Percentiles rank a stretch among this genome's conserved stretches.
These are phyloP conservation scores for Xiphydria camelus DNA, from an alignment of 2,888 invertebrate genomes.

Conservation along the genomic window DNA sequence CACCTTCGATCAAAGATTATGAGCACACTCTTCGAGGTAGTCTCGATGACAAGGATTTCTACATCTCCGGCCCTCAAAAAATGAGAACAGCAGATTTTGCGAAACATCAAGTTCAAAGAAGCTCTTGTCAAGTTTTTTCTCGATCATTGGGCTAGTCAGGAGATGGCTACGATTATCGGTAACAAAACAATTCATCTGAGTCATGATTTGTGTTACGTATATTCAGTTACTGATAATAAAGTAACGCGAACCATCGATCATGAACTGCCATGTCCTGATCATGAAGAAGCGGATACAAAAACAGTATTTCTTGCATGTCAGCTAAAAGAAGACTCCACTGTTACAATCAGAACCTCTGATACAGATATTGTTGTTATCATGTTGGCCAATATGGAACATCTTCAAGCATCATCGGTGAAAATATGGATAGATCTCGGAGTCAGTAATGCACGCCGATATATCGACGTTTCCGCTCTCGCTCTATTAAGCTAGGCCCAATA, in stretches of 20 bases:
- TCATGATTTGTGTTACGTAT: conserved; percentile 24
- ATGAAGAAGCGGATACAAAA: conserved; percentile 35
- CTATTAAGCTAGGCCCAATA: conserved; percentile 6
- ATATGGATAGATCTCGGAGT: conserved; percentile 17
- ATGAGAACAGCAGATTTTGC: conserved; percentile 17
- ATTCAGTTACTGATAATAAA: conserved; percentile 14
- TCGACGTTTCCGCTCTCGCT: conserved; percentile 10
- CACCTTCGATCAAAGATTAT: conserved; percentile 23
- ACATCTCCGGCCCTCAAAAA: conserved; percentile 19
- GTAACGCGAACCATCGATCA: conserved; percentile 17
- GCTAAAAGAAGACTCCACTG: conserved; percentile 15
- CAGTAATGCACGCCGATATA: conserved; percentile 10
- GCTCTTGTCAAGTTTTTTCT: conserved; percentile 37
- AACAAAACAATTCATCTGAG: conserved; percentile 30
- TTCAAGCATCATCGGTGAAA: conserved; percentile 15
- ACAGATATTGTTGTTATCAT: conserved; percentile 27
- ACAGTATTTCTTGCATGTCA: conserved; percentile 26
- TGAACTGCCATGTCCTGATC: conserved; percentile 17
- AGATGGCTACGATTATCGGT: conserved; percentile 32
- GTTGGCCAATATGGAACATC: conserved; percentile 29
- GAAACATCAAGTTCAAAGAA: conserved; percentile 20
- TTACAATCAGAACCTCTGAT: conserved; percentile 17
- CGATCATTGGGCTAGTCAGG: conserved; percentile 32
- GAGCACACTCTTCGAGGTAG: conserved; percentile 13
- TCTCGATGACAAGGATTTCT: neutral